phyloP scores from a whole-genome alignment of 2,888 invertebrate species.

The Erebia epiphron region DNA sequence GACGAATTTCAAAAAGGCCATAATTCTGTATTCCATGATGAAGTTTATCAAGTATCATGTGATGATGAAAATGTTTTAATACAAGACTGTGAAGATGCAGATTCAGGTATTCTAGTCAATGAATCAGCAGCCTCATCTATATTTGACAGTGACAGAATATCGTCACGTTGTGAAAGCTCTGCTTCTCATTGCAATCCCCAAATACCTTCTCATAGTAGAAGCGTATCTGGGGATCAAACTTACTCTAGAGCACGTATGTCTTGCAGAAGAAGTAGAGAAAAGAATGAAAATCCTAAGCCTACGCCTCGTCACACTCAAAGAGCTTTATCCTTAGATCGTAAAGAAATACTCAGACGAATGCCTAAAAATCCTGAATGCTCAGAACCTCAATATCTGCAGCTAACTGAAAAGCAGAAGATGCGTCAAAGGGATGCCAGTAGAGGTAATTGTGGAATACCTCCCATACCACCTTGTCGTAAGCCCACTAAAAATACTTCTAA shows the following conservation, averaged over 20 bases:
- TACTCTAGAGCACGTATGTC: slow-evolving; percentile 66
- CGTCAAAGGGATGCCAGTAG: slow-evolving; percentile 70
- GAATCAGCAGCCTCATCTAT: slow-evolving; percentile 87
- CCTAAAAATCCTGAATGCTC: slow-evolving; percentile 69
- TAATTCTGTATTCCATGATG: slow-evolving; percentile 85
- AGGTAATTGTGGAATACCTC: slow-evolving; percentile 74
- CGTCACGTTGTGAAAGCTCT: slow-evolving; percentile 80
- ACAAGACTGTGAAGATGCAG: slow-evolving; percentile 87
- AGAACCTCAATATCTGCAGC: slow-evolving; percentile 72
- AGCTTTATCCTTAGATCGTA: slow-evolving; percentile 81
- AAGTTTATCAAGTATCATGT: slow-evolving; percentile 75
- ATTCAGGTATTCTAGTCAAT: slow-evolving; percentile 89
- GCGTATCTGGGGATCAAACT: slow-evolving; percentile 77
- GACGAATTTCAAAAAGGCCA: slow-evolving; percentile 86
- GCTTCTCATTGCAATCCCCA: slow-evolving; percentile 71
- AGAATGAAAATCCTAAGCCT: slow-evolving; percentile 61
- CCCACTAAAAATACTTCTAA: slow-evolving; percentile 60
- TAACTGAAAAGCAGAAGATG: slow-evolving; percentile 79
- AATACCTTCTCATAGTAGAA: slow-evolving; percentile 71
- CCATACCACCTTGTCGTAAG: slow-evolving; percentile 76
- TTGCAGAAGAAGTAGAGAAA: slow-evolving; percentile 70
- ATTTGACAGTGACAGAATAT: slow-evolving; percentile 81
- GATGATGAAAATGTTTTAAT: slow-evolving; percentile 81
- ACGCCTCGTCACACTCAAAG: slow-evolving; percentile 73
- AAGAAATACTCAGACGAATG: slow-evolving; percentile 79